Evolutionary conservation across 1,140 invertebrate genomes (phyloP).

Genomic region (Odontomachus brunneus): DNA sequence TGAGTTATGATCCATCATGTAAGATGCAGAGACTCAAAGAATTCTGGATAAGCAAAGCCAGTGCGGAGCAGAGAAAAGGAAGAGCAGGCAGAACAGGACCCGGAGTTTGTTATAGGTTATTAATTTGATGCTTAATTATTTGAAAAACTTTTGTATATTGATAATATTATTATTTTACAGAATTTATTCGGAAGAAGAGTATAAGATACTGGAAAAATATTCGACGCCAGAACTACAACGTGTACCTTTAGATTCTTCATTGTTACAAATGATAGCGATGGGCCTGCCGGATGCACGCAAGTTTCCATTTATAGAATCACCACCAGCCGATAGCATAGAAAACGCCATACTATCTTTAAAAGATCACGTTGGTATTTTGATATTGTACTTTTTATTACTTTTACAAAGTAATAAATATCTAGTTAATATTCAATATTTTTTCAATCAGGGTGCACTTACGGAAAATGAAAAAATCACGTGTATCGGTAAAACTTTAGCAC

Average conservation of each 20-base stretch:
- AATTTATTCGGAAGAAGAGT: conserved; percentile 95
- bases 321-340: conserved; percentile 93
- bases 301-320: conserved; percentile 98
- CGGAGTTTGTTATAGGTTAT: conserved; percentile 86
- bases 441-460: conserved; percentile 91
- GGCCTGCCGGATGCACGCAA: conserved; percentile 95
- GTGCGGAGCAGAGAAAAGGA: conserved; percentile 98
- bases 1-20: conserved; percentile 96
- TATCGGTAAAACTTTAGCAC: conserved; percentile 94
- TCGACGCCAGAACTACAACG: conserved; percentile 96
- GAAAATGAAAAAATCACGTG: conserved; percentile 95
- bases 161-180: conserved; percentile 86
- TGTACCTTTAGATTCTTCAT: conserved; percentile 95
- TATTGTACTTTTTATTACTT: conserved; percentile 47
- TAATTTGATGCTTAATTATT: background rate
- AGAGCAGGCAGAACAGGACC: conserved; percentile 93
- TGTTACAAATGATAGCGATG: conserved; percentile 98
- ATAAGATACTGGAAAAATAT: conserved; percentile 91
- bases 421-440: conserved; percentile 6
- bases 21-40: conserved; percentile 96
- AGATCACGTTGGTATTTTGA: conserved; percentile 90
- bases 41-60: conserved; percentile 98
- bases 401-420: conserved; percentile 34
- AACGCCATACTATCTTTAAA: conserved; percentile 94
- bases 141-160: conserved; percentile 58